Conservation (phyloP, 1,140 invertebrate genomes). For the Pachypsylla venusta region DNA sequence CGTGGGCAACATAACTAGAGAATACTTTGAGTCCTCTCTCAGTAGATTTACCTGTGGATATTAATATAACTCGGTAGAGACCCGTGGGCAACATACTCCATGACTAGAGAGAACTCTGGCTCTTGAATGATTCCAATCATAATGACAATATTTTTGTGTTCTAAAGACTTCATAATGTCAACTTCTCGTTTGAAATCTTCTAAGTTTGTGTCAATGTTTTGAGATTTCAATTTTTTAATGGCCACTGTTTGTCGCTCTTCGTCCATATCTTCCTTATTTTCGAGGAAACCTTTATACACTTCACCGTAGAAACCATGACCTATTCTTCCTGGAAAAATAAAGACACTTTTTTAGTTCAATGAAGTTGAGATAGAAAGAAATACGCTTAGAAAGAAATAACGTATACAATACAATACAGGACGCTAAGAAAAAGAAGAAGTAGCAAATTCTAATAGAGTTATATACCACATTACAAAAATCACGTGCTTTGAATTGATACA, state of each 20-base stretch:
- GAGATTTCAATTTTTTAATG: conserved; percentile 48
- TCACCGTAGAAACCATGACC: conserved; percentile 52
- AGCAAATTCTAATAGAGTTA: too few relatives aligned
- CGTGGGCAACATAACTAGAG: too few relatives aligned
- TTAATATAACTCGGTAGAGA: conserved; percentile 64
- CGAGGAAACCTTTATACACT: conserved; percentile 46
- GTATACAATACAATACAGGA: too few relatives aligned
- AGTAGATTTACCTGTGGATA: conserved; percentile 37
- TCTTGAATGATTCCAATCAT: conserved; percentile 65
- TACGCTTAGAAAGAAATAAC: too few relatives aligned
- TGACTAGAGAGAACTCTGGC: conserved; percentile 61
- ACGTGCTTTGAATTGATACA: too few relatives aligned
- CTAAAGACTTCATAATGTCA: conserved; percentile 59
- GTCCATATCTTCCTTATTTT: conserved; percentile 33
- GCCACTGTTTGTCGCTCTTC: conserved; percentile 42
- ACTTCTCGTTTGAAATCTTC: conserved; percentile 56
- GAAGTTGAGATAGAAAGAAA: too few relatives aligned
- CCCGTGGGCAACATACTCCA: conserved; percentile 72
- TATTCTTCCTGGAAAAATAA: background rate
- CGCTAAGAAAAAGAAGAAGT: too few relatives aligned
- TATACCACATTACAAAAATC: too few relatives aligned
- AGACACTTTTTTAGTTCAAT: too few relatives aligned
- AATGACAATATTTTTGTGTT: conserved; percentile 74
- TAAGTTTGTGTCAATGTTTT: conserved; percentile 27
- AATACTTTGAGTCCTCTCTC: too few relatives aligned